phyloP scores from a whole-genome alignment of 1,140 invertebrate species.

The Drusus annulatus region DNA sequence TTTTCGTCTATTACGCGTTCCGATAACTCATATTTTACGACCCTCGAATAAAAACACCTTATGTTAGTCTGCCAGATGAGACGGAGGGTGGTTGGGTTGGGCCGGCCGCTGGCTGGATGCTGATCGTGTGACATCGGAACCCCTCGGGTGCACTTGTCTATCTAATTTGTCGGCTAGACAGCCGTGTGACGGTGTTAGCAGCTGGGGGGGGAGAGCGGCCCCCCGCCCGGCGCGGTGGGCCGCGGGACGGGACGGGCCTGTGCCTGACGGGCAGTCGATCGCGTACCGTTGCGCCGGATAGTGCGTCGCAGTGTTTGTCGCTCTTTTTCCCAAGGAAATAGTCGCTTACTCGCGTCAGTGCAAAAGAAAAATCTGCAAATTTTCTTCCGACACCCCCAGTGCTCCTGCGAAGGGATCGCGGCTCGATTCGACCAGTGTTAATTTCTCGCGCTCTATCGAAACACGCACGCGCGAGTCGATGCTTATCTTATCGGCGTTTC shows the following conservation, averaged over 20 bases:
- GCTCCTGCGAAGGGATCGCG: neutral
- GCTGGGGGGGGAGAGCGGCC: neutral
- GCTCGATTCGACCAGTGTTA: neutral
- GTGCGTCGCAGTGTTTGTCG: conserved; percentile 30
- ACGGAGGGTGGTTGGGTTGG: too few species aligned
- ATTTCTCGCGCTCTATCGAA: neutral
- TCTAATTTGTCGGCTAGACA: neutral
- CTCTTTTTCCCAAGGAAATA: conserved; percentile 41
- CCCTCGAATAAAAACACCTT: too few species aligned
- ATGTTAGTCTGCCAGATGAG: too few species aligned
- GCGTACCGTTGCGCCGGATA: conserved; percentile 44
- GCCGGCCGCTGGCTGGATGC: neutral
- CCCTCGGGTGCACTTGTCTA: conserved; percentile 13
- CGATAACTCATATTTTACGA: too few species aligned
- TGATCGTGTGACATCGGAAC: conserved; percentile 3
- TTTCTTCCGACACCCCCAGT: conserved; percentile 32
- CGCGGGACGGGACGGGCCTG: neutral
- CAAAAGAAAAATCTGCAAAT: conserved; percentile 13
- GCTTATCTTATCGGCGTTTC: conserved; percentile 16
- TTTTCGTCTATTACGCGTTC: too few species aligned
- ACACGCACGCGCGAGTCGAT: neutral
- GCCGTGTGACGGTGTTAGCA: conserved; percentile 8
- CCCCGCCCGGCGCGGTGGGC: neutral
- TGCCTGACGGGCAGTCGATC: conserved; percentile 44
- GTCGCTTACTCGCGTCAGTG: conserved; percentile 36